Base-by-base conservation (phyloP, 1,140 invertebrate species). In the Macrostomum lignano region DNA sequence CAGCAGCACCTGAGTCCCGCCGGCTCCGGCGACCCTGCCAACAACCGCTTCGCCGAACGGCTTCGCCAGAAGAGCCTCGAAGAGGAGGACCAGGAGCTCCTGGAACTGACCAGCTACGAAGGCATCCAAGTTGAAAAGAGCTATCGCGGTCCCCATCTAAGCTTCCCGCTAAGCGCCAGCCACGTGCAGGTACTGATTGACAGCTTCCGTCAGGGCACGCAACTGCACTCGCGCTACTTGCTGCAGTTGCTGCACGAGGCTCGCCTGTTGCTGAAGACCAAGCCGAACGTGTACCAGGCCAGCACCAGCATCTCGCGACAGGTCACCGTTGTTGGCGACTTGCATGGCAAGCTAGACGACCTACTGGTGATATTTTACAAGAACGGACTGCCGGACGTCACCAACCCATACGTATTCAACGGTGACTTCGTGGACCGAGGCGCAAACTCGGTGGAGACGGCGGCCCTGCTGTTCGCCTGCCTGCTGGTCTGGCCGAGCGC, bases 391-490 rank as follows among this genome's bases (percentile, higher is more conserved):
- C 77, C 77, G 11, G 40, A 73, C 5, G 61, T 68, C 5, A 71
- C 74, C 46, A 82, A 81, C 61, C 75, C 75, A 7, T 84, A 98
- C 48, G 60, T 98, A 24, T 98, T 98, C 51, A 86, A 96, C 75
- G 88, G 88, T 13, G 88, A 98, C 60, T 98, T 94, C 67, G 88
- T 98, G 5, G 88, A 98, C 55, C 65, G 88, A 64, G 88, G 88
- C 33, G 96, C 93, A 60, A 96, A 94, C 61, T 93, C 82, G 48
- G 88, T 96, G 9, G 88, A 96, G 66, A 98, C 91, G 41, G 96
- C 98, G 64, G 65, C 94, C 43, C 55, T 79, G 14, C 58, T 84
- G 19, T 60, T 82, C 34, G 58, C 71, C 2, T 72, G 73, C 43
- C 65, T 77, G 45, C 55, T 82, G 28, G 66, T 73, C 1, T 73